Base-by-base conservation (phyloP, 2,113 vertebrate species). In the Zosterops borbonicus region DNA sequence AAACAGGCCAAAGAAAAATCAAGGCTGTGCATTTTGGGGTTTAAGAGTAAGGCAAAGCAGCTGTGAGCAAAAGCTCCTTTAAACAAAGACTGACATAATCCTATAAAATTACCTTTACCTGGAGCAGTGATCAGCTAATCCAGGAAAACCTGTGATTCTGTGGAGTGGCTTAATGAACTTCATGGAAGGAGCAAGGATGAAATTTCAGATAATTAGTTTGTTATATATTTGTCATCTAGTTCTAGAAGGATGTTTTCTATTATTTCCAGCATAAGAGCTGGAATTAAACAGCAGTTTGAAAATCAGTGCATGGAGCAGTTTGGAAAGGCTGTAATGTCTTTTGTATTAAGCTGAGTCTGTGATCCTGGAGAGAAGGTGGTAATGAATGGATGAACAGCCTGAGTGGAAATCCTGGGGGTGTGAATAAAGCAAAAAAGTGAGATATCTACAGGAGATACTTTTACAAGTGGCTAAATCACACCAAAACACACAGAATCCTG, bases 161-260 rank as follows among this genome's bases (percentile, higher is more conserved):
- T 39, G 7, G 25, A 50, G n/a, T 42, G 81, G 37, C 58, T 91
- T 95, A 83, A 90, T 59, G 55, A 94, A 73, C 75, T 89, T 70
- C 41, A 41, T 16, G 63, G 77, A 94, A 96, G 83, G 80, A 92
- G 74, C 77, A 94, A 78, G 46, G 46, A 63, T 37, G 33, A 80
- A 80, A 75, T 94, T 39, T 80, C 56, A 78, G 87, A 67, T 29
- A 92, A 84, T 87, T 83, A 53, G 29, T 83, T 83, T 77, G 25
- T 59, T 88, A 47, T 15, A 3, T 69, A 87, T 94, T 74, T 90
- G n/a, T 83, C 58, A 79, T 69, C 58, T 83, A 16, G 14, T 52
- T 92, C 55, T 46, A 85, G 68, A 89, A 75, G 44, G 63, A 67
- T 60, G 14, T 95, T 95, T 93, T 90, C 50, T 58, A 63, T 92